Base-by-base conservation (phyloP, 2,888 invertebrate genomes). In the Agapetus fuscipes region DNA sequence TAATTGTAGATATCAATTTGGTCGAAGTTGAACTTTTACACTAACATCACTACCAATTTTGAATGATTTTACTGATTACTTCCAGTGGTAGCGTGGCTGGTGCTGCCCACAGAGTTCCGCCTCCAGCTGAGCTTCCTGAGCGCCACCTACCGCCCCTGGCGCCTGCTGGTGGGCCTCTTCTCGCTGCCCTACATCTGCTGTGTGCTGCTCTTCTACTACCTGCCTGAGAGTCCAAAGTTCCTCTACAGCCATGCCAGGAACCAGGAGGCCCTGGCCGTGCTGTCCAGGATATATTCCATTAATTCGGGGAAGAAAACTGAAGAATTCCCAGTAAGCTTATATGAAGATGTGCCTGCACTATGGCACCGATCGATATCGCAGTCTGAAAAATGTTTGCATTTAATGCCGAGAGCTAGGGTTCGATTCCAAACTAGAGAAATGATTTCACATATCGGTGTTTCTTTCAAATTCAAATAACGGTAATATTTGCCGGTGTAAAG, bases 201-300 rank as follows among this genome's bases (percentile, higher is more conserved):
- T 12, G 76, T 80, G 0, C 57, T 74, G 0, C 60, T 78, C 42
- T 57, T 72, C 0, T 61, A 67, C 2, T 66, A 66, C 2, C 58
- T 74, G 41, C 87, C 87, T 0, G 88, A 89, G 56, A 88, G 84
- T 51, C 88, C 89, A 0, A 84, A 85, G 54, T 89, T 77, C 56
- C 64, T 80, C 17, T 61, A 83, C 9, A 71, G 79, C 1, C 77
- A 78, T 50, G 79, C 80, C 1, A 66, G 66, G 49, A 57, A 67
- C 3, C 70, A 75, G 1, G 73, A 75, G 48, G 79, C 85, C 0
- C 53, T 86, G n/a, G 48, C 60, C 27, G 70, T 80, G 17, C 55
- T 88, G 24, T 65, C 66, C 37, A 55, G 53, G 3, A 78, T 86
- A 45, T 85, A 74, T 51, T 62, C 69, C 2, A 54, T 52, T 9